These are phyloP conservation scores for Anthophora plumipes DNA, from an alignment of 2,888 invertebrate genomes.

Conservation along the genomic window DNA sequence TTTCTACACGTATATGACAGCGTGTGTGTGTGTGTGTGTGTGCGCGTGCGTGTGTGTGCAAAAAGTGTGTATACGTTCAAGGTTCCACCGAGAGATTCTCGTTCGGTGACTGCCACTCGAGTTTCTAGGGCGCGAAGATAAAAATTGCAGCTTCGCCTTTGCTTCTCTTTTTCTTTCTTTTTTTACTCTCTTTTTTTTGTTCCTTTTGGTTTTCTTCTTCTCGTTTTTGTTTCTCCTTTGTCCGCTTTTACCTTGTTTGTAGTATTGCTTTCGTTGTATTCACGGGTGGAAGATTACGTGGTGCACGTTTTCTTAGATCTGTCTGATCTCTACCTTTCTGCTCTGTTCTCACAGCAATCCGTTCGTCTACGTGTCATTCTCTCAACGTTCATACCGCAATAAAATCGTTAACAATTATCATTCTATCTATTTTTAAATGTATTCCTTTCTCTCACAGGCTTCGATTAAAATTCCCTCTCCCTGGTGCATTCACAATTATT, in stretches of 20 bases:
- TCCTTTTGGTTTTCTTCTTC: constrained; percentile 56
- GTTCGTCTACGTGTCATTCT: background rate
- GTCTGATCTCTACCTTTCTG: constrained; percentile 16
- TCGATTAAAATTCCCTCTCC: background rate
- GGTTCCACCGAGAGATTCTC: background rate
- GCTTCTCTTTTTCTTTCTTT: constrained; percentile 54
- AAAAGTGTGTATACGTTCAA: too few species aligned
- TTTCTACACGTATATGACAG: background rate
- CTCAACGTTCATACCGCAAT: background rate
- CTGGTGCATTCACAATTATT: background rate
- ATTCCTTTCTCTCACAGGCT: too few species aligned
- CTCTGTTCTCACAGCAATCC: constrained; percentile 33
- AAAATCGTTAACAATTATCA: background rate
- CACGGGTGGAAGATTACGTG: constrained; percentile 79
- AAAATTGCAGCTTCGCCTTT: constrained; percentile 29
- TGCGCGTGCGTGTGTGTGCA: too few species aligned
- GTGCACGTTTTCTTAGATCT: constrained; percentile 3
- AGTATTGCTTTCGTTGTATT: constrained; percentile 85
- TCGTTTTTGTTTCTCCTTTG: constrained; percentile 45
- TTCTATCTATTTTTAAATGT: background rate
- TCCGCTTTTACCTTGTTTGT: constrained; percentile 81
- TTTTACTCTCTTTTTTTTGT: constrained; percentile 42
- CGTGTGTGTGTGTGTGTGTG: too few species aligned
- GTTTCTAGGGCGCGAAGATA: background rate
- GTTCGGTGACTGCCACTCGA: background rate